These are phyloP conservation scores for Pseudomugil gertrudae DNA, from an alignment of 2,797 vertebrate species.

Conservation along the genomic window DNA sequence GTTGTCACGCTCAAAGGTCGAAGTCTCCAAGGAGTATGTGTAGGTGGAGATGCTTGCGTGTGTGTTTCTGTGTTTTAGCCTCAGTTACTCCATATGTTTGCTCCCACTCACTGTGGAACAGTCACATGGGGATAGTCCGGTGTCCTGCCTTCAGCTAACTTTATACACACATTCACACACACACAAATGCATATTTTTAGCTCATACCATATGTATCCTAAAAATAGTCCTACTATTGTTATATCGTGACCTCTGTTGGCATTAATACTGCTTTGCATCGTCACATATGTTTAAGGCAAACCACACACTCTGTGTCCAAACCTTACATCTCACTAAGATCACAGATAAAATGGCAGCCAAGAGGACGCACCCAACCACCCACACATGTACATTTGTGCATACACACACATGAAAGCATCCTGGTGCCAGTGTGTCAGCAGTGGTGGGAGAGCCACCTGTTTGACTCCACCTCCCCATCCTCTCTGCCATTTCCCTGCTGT, in stretches of 20 bases:
- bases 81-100: conserved; percentile 67
- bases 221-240: conserved; percentile 31
- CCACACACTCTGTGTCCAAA: neutral
- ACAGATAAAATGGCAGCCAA: conserved; percentile 43
- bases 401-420: conserved; percentile 12
- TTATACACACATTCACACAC: neutral
- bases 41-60: conserved; percentile 29
- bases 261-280: conserved; percentile 1
- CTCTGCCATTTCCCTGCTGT: conserved; percentile 33
- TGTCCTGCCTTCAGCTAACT: conserved; percentile 61
- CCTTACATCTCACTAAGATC: neutral
- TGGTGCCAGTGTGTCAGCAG: conserved; percentile 35
- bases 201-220: conserved; percentile 35
- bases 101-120: conserved; percentile 62
- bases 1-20: conserved; percentile 47
- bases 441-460: conserved; percentile 72
- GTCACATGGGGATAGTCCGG: conserved; percentile 43
- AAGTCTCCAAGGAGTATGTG: conserved; percentile 40
- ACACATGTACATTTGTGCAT: conserved; percentile 8
- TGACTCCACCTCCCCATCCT: conserved; percentile 18
- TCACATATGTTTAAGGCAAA: neutral
- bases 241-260: conserved; percentile 18
- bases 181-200: conserved; percentile 28
- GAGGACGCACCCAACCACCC: conserved; percentile 36
- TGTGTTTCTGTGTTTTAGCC: conserved; percentile 17